These are phyloP conservation scores for Myiotriccus ornatus DNA, from an alignment of 2,797 vertebrate genomes.

Conservation along the genomic window DNA sequence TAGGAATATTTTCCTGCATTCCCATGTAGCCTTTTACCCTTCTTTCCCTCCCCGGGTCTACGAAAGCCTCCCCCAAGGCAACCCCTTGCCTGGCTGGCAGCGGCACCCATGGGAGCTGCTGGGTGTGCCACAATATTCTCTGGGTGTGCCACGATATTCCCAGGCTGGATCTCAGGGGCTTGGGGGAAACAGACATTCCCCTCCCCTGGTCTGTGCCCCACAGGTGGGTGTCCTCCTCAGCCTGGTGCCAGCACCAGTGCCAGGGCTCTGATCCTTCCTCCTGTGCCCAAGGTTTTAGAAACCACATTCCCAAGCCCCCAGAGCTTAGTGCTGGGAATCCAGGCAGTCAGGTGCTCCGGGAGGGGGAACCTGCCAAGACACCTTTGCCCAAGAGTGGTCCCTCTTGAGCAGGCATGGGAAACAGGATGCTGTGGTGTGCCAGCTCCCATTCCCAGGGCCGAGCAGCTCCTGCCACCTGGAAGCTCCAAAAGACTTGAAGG, in stretches of 20 bases:
- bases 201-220: not conserved
- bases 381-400: not conserved
- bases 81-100: not conserved
- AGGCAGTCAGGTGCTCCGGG: not conserved
- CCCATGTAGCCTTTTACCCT: constrained; percentile 27
- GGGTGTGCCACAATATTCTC: not conserved
- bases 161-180: not conserved
- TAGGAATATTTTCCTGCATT: constrained; percentile 56
- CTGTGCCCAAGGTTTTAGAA: not conserved
- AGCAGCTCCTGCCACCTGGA: not conserved
- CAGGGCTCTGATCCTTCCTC: not conserved
- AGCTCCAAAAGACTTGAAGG: not conserved
- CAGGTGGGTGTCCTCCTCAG: not conserved
- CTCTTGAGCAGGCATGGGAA: not conserved
- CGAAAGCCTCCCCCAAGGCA: not conserved
- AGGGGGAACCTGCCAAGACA: not conserved
- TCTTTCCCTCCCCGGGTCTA: constrained; percentile 10
- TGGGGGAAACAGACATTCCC: not conserved
- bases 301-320: not conserved
- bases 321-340: not conserved
- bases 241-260: accelerated
- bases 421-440: accelerated
- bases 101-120: not conserved
- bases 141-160: not conserved
- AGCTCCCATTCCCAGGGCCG: not conserved